Conservation (phyloP, 1,140 invertebrate species). For the Tribolium madens region DNA sequence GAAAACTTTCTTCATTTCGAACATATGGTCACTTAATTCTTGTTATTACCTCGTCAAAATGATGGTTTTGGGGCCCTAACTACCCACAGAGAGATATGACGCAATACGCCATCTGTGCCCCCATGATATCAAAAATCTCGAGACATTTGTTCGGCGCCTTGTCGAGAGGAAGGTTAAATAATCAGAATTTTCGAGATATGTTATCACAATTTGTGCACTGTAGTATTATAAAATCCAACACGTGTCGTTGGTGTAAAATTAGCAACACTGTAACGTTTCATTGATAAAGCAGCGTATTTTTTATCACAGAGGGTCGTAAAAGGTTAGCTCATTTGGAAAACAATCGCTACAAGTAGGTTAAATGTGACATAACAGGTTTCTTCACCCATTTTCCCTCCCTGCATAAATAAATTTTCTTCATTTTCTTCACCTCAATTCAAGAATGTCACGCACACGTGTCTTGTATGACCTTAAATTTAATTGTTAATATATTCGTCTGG, state of each 20-base stretch:
- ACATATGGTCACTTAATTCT: slow-evolving; percentile 14
- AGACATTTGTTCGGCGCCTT: slow-evolving; percentile 15
- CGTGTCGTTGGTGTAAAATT: slow-evolving; percentile 2
- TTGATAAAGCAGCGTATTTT: not conserved
- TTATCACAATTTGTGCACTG: slow-evolving; percentile 3
- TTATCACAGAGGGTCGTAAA: slow-evolving; percentile 1
- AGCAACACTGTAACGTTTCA: not conserved
- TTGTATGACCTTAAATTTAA: slow-evolving; percentile 38
- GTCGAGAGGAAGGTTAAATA: slow-evolving; percentile 26
- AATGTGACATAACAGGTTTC: slow-evolving; percentile 24
- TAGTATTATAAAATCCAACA: slow-evolving; percentile 6
- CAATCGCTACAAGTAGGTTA: slow-evolving; percentile 16
- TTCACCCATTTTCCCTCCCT: slow-evolving; percentile 2
- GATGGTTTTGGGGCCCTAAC: slow-evolving; percentile 7
- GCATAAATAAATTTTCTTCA: not conserved
- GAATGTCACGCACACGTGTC: slow-evolving; percentile 13
- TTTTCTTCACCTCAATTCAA: not conserved
- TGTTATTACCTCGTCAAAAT: slow-evolving; percentile 11
- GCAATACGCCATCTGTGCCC: slow-evolving; percentile 27
- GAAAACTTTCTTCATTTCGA: not conserved
- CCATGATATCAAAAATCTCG: not conserved
- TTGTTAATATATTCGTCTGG: slow-evolving; percentile 48
- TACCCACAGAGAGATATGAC: slow-evolving; percentile 20
- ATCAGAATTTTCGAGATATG: slow-evolving; percentile 5
- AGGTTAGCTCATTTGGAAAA: not conserved